phyloP scores from a whole-genome alignment of 2,113 vertebrate species.

The Ceuthmochares aereus region DNA sequence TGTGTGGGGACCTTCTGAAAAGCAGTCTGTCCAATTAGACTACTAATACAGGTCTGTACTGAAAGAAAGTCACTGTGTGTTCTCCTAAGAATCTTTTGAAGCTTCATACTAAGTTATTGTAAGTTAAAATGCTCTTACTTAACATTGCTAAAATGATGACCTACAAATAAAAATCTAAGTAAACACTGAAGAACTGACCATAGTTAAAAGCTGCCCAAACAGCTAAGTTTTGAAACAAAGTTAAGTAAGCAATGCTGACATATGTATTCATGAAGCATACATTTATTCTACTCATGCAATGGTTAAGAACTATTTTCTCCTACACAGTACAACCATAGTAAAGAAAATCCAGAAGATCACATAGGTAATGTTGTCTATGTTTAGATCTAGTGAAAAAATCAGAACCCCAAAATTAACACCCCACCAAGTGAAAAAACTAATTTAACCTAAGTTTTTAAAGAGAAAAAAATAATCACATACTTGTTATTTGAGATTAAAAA shows the following conservation, averaged over 20 bases:
- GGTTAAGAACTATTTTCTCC: background rate
- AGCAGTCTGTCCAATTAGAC: background rate
- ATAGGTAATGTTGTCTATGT: background rate
- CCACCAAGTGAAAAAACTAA: background rate
- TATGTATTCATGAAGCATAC: background rate
- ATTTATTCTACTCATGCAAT: background rate
- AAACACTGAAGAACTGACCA: conserved; percentile 1
- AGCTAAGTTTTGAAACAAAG: conserved; percentile 45
- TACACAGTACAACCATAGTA: background rate
- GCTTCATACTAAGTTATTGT: background rate
- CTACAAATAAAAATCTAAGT: background rate
- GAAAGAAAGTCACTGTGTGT: background rate
- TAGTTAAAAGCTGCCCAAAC: conserved; percentile 7
- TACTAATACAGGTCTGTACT: background rate
- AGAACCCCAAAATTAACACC: background rate
- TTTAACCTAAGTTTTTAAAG: background rate
- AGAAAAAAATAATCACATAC: background rate
- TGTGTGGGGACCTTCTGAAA: background rate
- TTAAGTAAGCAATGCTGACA: background rate
- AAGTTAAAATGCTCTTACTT: background rate
- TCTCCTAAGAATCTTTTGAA: background rate
- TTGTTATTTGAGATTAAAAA: background rate
- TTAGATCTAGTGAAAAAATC: background rate
- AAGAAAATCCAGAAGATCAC: background rate
- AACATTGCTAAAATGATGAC: background rate